These are phyloP conservation scores for Leucopternis melanops DNA, from an alignment of 2,113 vertebrate genomes.

Conservation along the genomic window DNA sequence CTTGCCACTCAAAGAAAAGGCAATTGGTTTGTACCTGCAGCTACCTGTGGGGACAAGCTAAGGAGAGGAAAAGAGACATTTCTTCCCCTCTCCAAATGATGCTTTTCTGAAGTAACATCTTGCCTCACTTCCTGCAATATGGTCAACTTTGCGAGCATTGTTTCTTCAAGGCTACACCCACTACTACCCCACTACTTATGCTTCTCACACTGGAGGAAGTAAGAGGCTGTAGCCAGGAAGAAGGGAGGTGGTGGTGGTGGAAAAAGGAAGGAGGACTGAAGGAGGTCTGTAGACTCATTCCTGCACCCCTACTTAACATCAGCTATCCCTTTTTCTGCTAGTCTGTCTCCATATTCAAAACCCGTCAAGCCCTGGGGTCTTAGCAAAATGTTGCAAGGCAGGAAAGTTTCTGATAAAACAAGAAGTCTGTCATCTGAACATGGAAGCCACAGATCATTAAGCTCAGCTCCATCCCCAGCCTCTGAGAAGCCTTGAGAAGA, in stretches of 20 bases:
- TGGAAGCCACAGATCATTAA: not conserved
- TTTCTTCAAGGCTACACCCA: not conserved
- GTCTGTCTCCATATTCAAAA: not conserved
- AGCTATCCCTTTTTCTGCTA: not conserved
- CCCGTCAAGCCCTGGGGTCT: fast-evolving
- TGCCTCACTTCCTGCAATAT: not conserved
- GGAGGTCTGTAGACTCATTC: not conserved
- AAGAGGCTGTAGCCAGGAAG: not conserved
- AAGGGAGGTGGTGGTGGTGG: not conserved
- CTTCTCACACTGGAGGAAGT: not conserved
- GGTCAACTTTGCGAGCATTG: not conserved
- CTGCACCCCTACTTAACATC: not conserved
- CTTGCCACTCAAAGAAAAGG: not conserved
- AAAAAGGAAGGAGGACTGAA: not conserved
- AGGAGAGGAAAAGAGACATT: not conserved
- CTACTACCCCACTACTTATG: not conserved
- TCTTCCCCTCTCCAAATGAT: not conserved
- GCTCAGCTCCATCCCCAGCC: not conserved
- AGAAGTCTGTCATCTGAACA: not conserved
- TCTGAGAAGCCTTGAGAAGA: not conserved
- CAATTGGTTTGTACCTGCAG: not conserved
- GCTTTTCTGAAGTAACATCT: not conserved
- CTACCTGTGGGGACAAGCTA: not conserved
- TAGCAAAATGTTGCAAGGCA: not conserved
- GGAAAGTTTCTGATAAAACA: not conserved